Conservation (phyloP, 2,797 vertebrate genomes). For the Lindbergichthys nudifrons region DNA sequence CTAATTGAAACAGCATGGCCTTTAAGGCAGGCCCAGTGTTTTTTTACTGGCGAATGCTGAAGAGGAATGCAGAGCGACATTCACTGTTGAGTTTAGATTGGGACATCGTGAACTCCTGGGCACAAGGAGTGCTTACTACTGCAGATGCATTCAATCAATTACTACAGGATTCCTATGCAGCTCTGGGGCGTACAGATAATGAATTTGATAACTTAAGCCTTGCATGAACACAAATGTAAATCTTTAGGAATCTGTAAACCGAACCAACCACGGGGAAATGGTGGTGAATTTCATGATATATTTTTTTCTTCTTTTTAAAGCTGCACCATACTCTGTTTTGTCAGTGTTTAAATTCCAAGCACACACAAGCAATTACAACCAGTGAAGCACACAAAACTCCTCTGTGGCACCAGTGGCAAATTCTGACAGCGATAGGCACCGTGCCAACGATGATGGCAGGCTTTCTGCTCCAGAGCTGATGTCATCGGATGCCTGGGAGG, state of each 20-base stretch:
- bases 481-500: slow-evolving; percentile 54
- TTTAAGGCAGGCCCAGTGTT: slow-evolving; percentile 53
- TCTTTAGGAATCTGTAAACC: slow-evolving; percentile 10
- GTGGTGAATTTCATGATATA: slow-evolving; percentile 24
- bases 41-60: slow-evolving; percentile 52
- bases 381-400: slow-evolving; percentile 57
- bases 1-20: slow-evolving; percentile 74
- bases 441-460: slow-evolving; percentile 76
- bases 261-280: slow-evolving; percentile 9
- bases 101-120: slow-evolving; percentile 51
- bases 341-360: slow-evolving; percentile 50
- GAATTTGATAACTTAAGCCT: slow-evolving; percentile 2
- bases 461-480: slow-evolving; percentile 54
- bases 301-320: slow-evolving; percentile 14
- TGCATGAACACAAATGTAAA: slow-evolving; percentile 2
- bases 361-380: slow-evolving; percentile 61
- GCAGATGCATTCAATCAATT: slow-evolving; percentile 17
- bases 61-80: slow-evolving; percentile 71
- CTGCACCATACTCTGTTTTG: slow-evolving; percentile 21
- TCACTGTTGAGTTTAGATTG: slow-evolving; percentile 36
- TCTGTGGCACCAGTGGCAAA: slow-evolving; percentile 70
- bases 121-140: slow-evolving; percentile 13
- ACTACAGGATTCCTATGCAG: slow-evolving; percentile 13
- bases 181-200: slow-evolving; percentile 7
- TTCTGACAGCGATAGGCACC: slow-evolving; percentile 79